Conservation (phyloP, 2,888 invertebrate species). For the Empis livida region DNA sequence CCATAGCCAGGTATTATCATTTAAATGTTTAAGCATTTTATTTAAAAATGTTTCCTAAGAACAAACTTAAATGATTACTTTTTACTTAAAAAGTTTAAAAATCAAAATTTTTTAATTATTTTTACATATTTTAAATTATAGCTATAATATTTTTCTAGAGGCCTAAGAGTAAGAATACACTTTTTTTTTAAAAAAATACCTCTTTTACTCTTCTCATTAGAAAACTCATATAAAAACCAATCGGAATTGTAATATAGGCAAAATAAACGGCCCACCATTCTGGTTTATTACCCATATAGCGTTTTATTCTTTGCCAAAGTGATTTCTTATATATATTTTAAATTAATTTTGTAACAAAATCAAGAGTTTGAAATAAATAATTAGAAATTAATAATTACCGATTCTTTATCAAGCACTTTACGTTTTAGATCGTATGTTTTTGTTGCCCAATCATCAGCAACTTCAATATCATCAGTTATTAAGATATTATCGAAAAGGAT, state of each 20-base stretch:
- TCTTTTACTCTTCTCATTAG: conserved; percentile 49
- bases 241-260: conserved; percentile 60
- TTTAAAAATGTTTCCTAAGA: conserved; percentile 66
- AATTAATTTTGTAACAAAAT: too few species aligned
- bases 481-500: conserved; percentile 94
- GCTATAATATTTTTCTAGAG: background rate
- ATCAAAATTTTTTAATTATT: background rate
- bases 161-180: too few species aligned
- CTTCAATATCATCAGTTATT: conserved; percentile 66
- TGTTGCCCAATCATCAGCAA: conserved; percentile 68
- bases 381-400: conserved; percentile 39
- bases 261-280: conserved; percentile 72
- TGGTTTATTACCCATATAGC: conserved; percentile 62
- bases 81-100: too few species aligned
- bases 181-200: conserved; percentile 44
- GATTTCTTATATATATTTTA: conserved; percentile 37
- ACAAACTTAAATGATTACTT: conserved; percentile 17
- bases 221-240: conserved; percentile 54
- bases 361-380: too few species aligned
- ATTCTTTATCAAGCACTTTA: conserved; percentile 63
- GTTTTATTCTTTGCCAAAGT: conserved; percentile 61
- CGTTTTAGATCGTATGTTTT: conserved; percentile 76
- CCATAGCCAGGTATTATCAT: conserved; percentile 85
- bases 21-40: conserved; percentile 61
- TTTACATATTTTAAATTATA: background rate